These are phyloP conservation scores for Anguilla japonica DNA, from an alignment of 2,113 vertebrate genomes.

Conservation along the genomic window DNA sequence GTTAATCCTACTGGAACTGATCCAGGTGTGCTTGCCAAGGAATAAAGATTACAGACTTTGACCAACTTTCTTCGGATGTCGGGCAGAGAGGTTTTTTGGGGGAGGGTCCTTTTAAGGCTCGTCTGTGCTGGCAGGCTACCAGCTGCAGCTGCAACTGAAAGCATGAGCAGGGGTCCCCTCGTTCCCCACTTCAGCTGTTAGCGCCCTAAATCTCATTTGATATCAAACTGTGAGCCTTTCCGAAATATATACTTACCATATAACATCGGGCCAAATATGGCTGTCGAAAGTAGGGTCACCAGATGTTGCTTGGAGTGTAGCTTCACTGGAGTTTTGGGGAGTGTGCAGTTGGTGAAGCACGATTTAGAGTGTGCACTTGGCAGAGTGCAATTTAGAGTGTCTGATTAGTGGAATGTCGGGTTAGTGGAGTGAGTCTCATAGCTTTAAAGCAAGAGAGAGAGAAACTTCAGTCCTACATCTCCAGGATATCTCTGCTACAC, in stretches of 20 bases:
- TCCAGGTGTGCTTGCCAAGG: constrained; percentile 19
- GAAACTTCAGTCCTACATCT: background rate
- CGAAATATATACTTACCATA: background rate
- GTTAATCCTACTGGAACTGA: background rate
- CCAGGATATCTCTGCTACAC: background rate
- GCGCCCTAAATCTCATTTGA: constrained; percentile 14
- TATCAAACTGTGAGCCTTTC: background rate
- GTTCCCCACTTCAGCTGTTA: background rate
- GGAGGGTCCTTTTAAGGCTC: constrained; percentile 2
- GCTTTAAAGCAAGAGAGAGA: background rate
- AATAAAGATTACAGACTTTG: constrained; percentile 27
- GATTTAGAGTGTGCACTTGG: background rate
- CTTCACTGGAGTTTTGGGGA: background rate
- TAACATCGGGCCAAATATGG: background rate
- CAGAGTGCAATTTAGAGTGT: background rate
- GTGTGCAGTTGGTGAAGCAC: background rate
- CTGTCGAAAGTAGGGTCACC: background rate
- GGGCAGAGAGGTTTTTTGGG: background rate
- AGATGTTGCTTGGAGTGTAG: background rate
- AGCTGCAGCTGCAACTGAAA: constrained; percentile 21
- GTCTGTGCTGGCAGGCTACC: constrained; percentile 27
- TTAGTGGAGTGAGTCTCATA: background rate
- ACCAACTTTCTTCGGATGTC: constrained; percentile 21
- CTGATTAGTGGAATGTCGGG: background rate
- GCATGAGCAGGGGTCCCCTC: background rate